Evolutionary conservation across 64 coral and sea anemone species (phyloP).

Genomic region (Exaiptasia diaphana): DNA sequence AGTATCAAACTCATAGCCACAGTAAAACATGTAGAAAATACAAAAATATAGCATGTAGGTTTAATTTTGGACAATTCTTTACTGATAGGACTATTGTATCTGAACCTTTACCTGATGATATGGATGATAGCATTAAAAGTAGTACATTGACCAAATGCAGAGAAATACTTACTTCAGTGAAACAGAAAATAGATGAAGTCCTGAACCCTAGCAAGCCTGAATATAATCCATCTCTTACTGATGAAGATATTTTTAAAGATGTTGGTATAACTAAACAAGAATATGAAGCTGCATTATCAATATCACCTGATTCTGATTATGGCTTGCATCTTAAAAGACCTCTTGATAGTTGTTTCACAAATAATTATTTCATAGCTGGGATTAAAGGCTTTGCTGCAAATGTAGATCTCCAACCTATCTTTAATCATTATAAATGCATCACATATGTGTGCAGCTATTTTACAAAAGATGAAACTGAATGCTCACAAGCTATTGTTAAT

Average conservation of each 20-base stretch:
- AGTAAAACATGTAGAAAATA: slow-evolving; percentile 19
- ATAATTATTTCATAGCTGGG: slow-evolving; percentile 28
- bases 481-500: background rate
- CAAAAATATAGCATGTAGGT: background rate
- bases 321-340: slow-evolving; percentile 40
- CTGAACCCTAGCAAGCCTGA: slow-evolving; percentile 31
- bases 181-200: slow-evolving; percentile 37
- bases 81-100: slow-evolving; percentile 45
- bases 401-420: background rate
- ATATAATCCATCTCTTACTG: slow-evolving; percentile 4
- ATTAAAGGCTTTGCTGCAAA: slow-evolving; percentile 47
- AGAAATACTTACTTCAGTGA: slow-evolving; percentile 36
- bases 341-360: slow-evolving; percentile 28
- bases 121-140: slow-evolving; percentile 19
- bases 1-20: slow-evolving; percentile 50
- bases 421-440: background rate
- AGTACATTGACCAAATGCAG: slow-evolving; percentile 17
- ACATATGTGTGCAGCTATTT: background rate
- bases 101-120: slow-evolving; percentile 41
- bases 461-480: too few relatives aligned
- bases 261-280: slow-evolving; percentile 31
- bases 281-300: slow-evolving; percentile 31
- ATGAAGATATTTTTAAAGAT: slow-evolving; percentile 19
- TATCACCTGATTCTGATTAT: slow-evolving; percentile 2
- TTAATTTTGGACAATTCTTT: slow-evolving; percentile 42